phyloP scores from a whole-genome alignment of 2,113 vertebrate genomes.

The Lynx canadensis region DNA sequence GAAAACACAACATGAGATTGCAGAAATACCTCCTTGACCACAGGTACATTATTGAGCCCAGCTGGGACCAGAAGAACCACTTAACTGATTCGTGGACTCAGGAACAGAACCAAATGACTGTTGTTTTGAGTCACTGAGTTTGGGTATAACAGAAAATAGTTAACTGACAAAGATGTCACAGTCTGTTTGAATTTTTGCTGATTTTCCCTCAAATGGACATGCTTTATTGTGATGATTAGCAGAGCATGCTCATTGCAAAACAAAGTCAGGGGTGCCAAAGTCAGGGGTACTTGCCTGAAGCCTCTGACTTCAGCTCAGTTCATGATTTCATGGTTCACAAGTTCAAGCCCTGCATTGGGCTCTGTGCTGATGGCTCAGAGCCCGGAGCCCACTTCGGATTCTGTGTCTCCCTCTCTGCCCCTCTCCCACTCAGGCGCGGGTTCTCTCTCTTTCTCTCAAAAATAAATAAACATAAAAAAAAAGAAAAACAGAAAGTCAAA shows the following conservation, averaged over 20 bases:
- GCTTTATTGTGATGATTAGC: not conserved
- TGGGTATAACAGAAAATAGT: fast-evolving
- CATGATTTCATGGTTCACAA: too few species aligned
- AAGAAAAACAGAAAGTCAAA: not conserved
- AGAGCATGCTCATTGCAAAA: not conserved
- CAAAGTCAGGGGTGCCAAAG: too few species aligned
- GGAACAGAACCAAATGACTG: not conserved
- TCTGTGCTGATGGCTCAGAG: too few species aligned
- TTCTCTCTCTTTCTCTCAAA: too few species aligned
- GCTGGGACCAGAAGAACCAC: not conserved
- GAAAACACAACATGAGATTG: not conserved
- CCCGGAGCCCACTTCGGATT: too few species aligned
- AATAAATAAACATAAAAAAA: too few species aligned
- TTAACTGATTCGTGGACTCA: too few species aligned
- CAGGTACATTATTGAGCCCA: not conserved
- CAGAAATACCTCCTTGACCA: not conserved
- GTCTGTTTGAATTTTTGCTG: not conserved
- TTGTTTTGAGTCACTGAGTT: not conserved
- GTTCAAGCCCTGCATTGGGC: too few species aligned
- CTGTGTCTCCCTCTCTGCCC: too few species aligned
- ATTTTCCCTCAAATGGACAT: not conserved
- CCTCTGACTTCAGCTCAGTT: too few species aligned
- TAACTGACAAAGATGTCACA: not conserved
- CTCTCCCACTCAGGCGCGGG: too few species aligned
- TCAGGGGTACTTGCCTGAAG: too few species aligned